These are phyloP conservation scores for Phoxinus dragarum DNA, from an alignment of 2,797 vertebrate species.

Conservation along the genomic window DNA sequence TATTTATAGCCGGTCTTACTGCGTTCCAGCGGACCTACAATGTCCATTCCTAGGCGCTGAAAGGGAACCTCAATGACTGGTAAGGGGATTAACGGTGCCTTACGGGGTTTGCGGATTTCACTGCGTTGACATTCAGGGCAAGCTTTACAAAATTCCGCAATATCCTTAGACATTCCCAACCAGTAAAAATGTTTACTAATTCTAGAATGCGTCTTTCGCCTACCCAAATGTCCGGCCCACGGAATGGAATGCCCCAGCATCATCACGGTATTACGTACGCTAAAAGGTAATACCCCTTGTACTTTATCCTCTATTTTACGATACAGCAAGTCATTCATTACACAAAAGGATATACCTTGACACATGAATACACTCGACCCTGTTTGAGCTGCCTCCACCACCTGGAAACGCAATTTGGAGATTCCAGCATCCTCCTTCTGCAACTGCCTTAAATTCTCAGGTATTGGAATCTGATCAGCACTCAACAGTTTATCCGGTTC, in stretches of 20 bases:
- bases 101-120: not conserved
- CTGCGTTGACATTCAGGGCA: not conserved
- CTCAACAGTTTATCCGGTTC: not conserved
- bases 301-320: not conserved
- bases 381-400: not conserved
- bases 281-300: not conserved
- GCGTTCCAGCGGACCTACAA: not conserved
- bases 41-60: not conserved
- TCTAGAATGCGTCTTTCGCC: not conserved
- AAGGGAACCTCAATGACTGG: not conserved
- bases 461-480: not conserved
- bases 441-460: not conserved
- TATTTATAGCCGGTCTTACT: not conserved
- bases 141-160: not conserved
- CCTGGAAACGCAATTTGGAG: not conserved
- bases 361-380: not conserved
- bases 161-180: not conserved
- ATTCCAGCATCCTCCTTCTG: not conserved
- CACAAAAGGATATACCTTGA: not conserved
- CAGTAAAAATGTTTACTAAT: not conserved
- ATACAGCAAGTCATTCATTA: not conserved
- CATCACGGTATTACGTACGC: not conserved
- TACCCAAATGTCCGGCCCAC: not conserved
- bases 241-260: not conserved
- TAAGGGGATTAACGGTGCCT: not conserved